A percentile compares a stretch with the other conserved stretches of the same genome.
Conservation (phyloP, 2,888 invertebrate species). For the Colostygia pectinataria region DNA sequence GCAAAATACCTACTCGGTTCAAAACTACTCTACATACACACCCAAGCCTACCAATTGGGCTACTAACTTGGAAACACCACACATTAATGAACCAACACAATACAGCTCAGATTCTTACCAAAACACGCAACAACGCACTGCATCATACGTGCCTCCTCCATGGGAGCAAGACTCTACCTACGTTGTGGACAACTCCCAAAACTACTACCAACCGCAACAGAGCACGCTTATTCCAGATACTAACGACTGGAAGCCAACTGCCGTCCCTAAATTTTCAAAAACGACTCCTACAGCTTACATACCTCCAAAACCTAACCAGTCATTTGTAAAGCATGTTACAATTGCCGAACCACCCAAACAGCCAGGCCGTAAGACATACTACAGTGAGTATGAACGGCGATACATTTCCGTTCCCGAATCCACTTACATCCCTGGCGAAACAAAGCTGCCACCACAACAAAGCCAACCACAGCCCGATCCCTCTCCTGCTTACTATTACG, state of each 20-base stretch:
- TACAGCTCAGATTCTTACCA: constrained; percentile 63
- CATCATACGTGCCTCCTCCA: constrained; percentile 75
- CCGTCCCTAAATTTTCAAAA: constrained; percentile 60
- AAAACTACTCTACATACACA: constrained; percentile 44
- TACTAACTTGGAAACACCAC: constrained; percentile 52
- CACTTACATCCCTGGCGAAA: constrained; percentile 70
- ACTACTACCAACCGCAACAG: constrained; percentile 57
- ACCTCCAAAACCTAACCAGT: constrained; percentile 77
- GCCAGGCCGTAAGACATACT: constrained; percentile 74
- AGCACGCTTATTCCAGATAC: constrained; percentile 44
- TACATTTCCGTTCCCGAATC: constrained; percentile 76
- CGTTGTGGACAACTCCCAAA: constrained; percentile 56
- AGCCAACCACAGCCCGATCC: constrained; percentile 71
- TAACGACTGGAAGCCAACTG: constrained; percentile 57
- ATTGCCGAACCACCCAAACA: constrained; percentile 53
- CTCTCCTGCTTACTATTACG: constrained; percentile 74
- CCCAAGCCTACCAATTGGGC: constrained; percentile 65
- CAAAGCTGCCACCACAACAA: constrained; percentile 66
- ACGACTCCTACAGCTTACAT: constrained; percentile 67
- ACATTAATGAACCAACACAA: constrained; percentile 48
- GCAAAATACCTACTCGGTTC: constrained; percentile 12
- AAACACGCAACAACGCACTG: constrained; percentile 61
- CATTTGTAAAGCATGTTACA: constrained; percentile 65
- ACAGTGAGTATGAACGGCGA: constrained; percentile 77
- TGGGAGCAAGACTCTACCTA: constrained; percentile 75